Conservation (phyloP, 64 coral and sea anemone species). For the Actinia tenebrosa region DNA sequence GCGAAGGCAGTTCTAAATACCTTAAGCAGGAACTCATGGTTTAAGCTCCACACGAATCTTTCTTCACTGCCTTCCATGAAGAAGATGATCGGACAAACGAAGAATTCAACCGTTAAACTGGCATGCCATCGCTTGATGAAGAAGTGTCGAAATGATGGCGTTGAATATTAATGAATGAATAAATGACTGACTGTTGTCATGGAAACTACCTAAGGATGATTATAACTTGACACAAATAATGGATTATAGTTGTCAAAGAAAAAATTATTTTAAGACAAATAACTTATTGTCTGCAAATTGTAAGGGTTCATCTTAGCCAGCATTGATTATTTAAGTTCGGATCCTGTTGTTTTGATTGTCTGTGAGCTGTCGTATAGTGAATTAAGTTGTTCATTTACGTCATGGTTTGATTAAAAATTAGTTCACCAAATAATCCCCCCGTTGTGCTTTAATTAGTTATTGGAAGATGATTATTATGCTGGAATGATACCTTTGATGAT, state of each 20-base stretch:
- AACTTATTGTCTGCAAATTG: too few relatives aligned
- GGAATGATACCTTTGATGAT: too few relatives aligned
- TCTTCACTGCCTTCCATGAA: background rate
- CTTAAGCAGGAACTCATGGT: too few relatives aligned
- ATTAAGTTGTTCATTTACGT: too few relatives aligned
- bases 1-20: too few relatives aligned
- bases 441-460: too few relatives aligned
- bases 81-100: background rate
- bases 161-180: conserved; percentile 9
- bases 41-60: background rate
- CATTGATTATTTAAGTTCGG: background rate
- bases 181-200: background rate
- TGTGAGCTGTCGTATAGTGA: too few relatives aligned
- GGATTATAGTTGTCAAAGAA: background rate
- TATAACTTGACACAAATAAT: background rate
- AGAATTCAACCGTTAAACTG: background rate
- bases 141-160: background rate
- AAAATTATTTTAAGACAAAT: background rate
- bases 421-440: too few relatives aligned
- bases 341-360: too few relatives aligned
- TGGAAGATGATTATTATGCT: too few relatives aligned
- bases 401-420: too few relatives aligned
- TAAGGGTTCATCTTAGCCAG: background rate
- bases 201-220: background rate
- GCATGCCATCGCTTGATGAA: background rate